Base-by-base conservation (phyloP, 2,113 vertebrate genomes). In the Callionymus lyra region DNA sequence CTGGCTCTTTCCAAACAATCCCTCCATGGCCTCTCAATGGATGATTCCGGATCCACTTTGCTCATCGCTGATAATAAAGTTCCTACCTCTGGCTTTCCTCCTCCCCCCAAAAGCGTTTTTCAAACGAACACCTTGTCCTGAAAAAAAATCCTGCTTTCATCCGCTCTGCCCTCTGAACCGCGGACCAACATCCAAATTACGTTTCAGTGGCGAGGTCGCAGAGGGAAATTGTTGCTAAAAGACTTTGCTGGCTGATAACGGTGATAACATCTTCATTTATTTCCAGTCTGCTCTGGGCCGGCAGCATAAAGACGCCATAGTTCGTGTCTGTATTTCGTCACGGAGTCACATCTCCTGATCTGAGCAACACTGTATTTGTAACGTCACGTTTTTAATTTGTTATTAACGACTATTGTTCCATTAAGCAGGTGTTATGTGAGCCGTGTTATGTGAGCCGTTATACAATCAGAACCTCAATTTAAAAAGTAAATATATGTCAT, bases 31-130 rank as follows among this genome's bases (percentile, higher is more conserved):
- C n/a, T n/a, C n/a, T n/a, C n/a, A 43, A 34, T 8, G 17, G 43
- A 34, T 49, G 27, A 27, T 51, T 55, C 65, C n/a, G n/a, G n/a
- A n/a, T n/a, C n/a, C n/a, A n/a, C n/a, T n/a, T n/a, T n/a, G n/a
- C n/a, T 69, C 58, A 31, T 52, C 44, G 55, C 61, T 54, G 68
- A 54, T 66, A 43, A 68, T 65, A 63, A 65, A 69, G 60, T 58
- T 62, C 41, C 58, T 58, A 66, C 65, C 68, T 66, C 65, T 69
- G 68, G 65, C 68, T 63, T 57, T 50, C 72, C 58, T 48, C 65
- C 47, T 50, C 72, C 58, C 50, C 65, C 47, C 4, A 5, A 8
- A 57, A 55, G 59, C 48, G 42, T 48, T 64, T 71, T 54, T 71
- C 64, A 66, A 65, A 68, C 52, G 47, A 38, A 72, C 50, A 44